Base-by-base conservation (phyloP, 1,140 invertebrate species). In the Scaptomyza graminum region DNA sequence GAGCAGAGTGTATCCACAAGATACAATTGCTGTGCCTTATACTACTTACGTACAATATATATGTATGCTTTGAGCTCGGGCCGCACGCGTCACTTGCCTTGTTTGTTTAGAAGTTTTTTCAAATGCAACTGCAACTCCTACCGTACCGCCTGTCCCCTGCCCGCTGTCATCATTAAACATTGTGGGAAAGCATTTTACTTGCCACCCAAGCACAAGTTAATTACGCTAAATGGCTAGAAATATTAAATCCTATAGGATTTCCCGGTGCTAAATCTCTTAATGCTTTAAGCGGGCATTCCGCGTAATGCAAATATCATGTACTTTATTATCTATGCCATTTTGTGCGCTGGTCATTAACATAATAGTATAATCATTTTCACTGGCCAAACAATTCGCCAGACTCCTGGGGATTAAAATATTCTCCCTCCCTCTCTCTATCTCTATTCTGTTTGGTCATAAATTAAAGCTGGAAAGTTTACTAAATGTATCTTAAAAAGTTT, bases 21-120 rank as follows among this genome's bases (percentile, higher is more conserved):
- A 88, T 88, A 87, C 83, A 83, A 88, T 87, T 85, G 76, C 75
- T 59, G 46, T 6, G 31, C 72, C 67, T 57, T 28, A 28, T 28
- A 28, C 28, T 5, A 6, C 28, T 28, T 28, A 28, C 70, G 55
- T 75, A 34, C 18, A 22, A 22, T 22, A 22, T 22, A 1, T 22
- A 22, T 22, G 18, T 22, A 22, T 22, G 18, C 57, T 66, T 28
- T 22, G 16, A 56, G 18, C 41, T 22, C 62, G 22, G 49, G 41
- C 70, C 43, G 62, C 81, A 85, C 82, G 82, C 82, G 77, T 87
- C 82, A 65, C 63, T 68, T 81, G 73, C 65, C 50, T 82, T 85
- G 82, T 85, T 85, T 85, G 72, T 39, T 69, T 66, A 81, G 71
- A 65, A 68, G 65, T 81, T 81, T 76, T 34, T 7, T n/a, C 2